Base-by-base conservation (phyloP, 2,113 vertebrate genomes). In the Sturnus vulgaris region DNA sequence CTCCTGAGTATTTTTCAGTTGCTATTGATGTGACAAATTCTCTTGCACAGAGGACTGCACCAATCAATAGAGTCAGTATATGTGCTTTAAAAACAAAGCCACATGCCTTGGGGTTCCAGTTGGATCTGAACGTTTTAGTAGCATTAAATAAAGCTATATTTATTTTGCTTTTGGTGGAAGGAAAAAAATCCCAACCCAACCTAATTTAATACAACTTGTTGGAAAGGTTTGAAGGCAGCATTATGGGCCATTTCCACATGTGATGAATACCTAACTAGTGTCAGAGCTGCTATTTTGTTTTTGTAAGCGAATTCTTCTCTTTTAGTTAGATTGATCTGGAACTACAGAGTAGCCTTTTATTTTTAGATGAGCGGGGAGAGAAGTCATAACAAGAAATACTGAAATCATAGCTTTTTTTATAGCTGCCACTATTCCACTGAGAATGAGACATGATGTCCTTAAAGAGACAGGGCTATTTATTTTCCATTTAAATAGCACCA, bases 91-190 rank as follows among this genome's bases (percentile, higher is more conserved):
- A 86, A 95, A 95, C 95, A 92, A 95, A 97, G 81, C 93, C 91
- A 82, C 78, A 73, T 93, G 97, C 97, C 97, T 98, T 96, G 93
- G 88, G 88, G 92, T 97, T 93, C 93, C 95, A 97, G 95, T 84
- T 97, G 96, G 96, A 97, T 97, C 84, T 76, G 93, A 98, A 95
- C 92, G 47, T 97, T 97, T 97, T 97, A 96, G 93, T 57, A 96
- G 71, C 90, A 95, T 97, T 97, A 97, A 98, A 98, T 97, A 97
- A 97, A 97, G 90, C 91, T 93, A 81, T 97, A 98, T 97, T 98
- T 97, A 97, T 98, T 97, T 98, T 96, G 90, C 96, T 97, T 97
- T 98, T 94, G 95, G 97, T 97, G 87, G 82, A 95, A 95, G 94
- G 73, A 3, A 7, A 87, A 86, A 83, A 76, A 53, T 57, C 52